Evolutionary conservation across 2,888 invertebrate species (phyloP).

Genomic region (Brenthis ino): DNA sequence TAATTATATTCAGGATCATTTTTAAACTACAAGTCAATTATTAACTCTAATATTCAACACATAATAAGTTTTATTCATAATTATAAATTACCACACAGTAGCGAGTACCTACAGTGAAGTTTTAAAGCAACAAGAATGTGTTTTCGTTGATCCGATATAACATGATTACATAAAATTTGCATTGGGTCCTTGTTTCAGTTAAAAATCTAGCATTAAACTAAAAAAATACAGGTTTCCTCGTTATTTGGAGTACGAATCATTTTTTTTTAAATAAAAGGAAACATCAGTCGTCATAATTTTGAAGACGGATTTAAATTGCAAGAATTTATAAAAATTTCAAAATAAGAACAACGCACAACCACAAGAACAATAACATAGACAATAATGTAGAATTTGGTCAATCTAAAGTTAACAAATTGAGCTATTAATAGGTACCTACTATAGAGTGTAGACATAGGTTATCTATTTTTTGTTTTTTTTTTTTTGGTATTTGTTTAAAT

Average conservation of each 20-base stretch:
- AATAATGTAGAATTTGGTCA: conserved; percentile 61
- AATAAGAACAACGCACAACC: conserved; percentile 72
- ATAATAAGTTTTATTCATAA: conserved; percentile 38
- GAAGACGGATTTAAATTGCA: conserved; percentile 70
- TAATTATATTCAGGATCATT: conserved; percentile 12
- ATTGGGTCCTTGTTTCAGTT: conserved; percentile 1
- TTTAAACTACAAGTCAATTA: conserved; percentile 42
- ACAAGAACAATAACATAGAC: conserved; percentile 52
- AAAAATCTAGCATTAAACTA: conserved; percentile 2
- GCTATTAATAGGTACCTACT: conserved; percentile 53
- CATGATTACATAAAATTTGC: conserved; percentile 14
- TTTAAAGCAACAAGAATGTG: conserved; percentile 43
- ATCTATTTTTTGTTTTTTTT: neutral
- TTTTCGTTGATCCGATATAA: conserved; percentile 32
- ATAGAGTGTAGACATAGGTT: neutral
- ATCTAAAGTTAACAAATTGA: conserved; percentile 73
- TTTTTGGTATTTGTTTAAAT: neutral
- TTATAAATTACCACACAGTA: conserved; percentile 59
- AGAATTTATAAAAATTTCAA: conserved; percentile 52
- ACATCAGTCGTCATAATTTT: conserved; percentile 64
- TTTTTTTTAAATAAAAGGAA: conserved; percentile 14
- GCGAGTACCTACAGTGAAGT: conserved; percentile 55
- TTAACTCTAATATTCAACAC: conserved; percentile 13
- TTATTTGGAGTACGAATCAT: neutral
- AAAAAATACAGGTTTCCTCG: neutral